Evolutionary conservation across 2,888 invertebrate species (phyloP), one percentile per base, ranked within the genome.

Genomic region (Andrena camellia): DNA sequence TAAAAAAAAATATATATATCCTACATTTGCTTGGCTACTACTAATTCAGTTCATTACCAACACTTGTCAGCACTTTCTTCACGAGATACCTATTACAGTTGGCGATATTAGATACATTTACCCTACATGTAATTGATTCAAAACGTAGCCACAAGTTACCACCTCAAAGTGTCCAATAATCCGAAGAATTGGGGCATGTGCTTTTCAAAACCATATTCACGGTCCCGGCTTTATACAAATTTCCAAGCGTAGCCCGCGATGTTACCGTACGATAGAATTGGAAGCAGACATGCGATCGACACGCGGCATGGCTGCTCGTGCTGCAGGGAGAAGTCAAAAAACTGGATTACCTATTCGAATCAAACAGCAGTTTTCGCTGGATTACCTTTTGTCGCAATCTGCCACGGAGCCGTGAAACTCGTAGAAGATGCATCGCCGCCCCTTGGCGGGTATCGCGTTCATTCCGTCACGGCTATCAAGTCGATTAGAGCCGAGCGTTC

Each of bases 401-500:
- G 78, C 76, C 52, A 70, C 77, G 81, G 62, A 57, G 13, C 70
- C 50, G 67, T 59, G 74, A 57, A 72, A 59, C 63, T 81, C 76
- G 80, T 78, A 69, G 78, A 85, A 83, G 76, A 83, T 81, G 81
- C 84, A 63, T 78, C 76, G 68, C 20, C 68, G 62, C 73, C 62
- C 81, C 69, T 67, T 74, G 60, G 59, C 76, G 74, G 64, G 67
- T 69, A 72, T 79, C 26, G 69, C 67, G 75, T 83, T 85, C 86
- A 85, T 83, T 69, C 74, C 76, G 85, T 86, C 80, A 87, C 84
- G 86, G 77, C 77, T 80, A 80, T 85, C 85, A 83, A 82, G 83
- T 83, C 84, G 85, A 90, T 89, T 90, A 88, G 75, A 83, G 74
- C 78, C 60, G 26, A 54, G 62, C 82, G 75, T 76, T 82, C 73